These are phyloP conservation scores for Oncopodura yosiiana DNA, from an alignment of 1,140 invertebrate genomes.

Conservation along the genomic window DNA sequence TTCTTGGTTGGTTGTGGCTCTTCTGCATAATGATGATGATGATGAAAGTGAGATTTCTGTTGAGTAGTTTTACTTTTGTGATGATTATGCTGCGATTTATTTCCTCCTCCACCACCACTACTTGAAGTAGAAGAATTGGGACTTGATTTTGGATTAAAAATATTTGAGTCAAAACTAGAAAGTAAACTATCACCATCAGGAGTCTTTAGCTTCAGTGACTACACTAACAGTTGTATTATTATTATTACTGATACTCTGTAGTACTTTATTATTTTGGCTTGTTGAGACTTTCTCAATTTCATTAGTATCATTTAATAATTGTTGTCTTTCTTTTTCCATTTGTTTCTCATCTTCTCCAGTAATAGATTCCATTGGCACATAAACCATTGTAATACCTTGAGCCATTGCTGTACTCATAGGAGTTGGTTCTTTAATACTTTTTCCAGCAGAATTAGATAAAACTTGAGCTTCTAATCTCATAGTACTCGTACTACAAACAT, in stretches of 20 bases:
- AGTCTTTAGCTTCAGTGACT: conserved; percentile 8
- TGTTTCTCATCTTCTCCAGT: no score
- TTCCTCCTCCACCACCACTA: conserved; percentile 1
- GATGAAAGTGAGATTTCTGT: conserved; percentile 14
- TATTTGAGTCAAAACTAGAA: conserved; percentile 31
- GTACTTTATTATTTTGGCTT: no score
- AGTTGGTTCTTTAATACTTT: conserved; percentile 1
- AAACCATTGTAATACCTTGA: conserved; percentile 30
- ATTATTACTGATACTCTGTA: no score
- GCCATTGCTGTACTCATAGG: conserved; percentile 17
- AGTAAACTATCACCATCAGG: conserved; percentile 28
- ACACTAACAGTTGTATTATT: conserved; percentile 1
- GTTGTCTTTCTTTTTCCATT: not conserved
- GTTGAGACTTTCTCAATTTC: not conserved
- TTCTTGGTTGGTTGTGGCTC: not conserved
- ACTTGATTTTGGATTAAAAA: conserved; percentile 30
- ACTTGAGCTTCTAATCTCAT: conserved; percentile 1
- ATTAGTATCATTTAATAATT: not conserved
- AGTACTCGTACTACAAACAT: conserved; percentile 1
- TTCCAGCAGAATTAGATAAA: not conserved
- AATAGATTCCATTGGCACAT: conserved; percentile 34
- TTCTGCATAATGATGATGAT: not conserved
- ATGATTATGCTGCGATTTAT: not conserved
- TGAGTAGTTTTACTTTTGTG: not conserved
- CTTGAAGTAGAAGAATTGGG: not conserved